Evolutionary conservation across 2,113 vertebrate genomes (phyloP).

Genomic region (Artemisiospiza belli): DNA sequence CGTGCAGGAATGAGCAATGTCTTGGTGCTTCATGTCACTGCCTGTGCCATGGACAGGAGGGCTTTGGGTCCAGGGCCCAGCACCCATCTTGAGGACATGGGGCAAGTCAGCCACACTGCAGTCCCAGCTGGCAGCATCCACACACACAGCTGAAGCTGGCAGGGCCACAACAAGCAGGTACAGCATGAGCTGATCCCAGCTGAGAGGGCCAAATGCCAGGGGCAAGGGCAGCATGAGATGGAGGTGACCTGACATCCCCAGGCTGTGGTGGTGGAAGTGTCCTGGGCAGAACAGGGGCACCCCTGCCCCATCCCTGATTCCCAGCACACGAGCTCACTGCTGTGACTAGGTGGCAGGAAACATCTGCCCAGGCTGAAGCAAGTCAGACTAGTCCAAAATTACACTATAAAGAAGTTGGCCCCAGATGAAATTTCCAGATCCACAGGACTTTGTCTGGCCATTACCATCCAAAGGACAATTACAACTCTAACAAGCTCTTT

Average conservation of each 20-base stretch:
- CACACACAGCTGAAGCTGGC: not conserved
- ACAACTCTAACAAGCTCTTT: not conserved
- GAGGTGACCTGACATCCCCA: not conserved
- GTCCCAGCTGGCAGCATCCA: not conserved
- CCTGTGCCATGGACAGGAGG: not conserved
- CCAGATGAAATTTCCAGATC: not conserved
- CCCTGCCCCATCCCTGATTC: not conserved
- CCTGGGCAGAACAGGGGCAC: not conserved
- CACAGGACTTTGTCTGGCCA: not conserved
- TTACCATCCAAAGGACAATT: not conserved
- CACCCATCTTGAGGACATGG: not conserved
- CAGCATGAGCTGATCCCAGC: not conserved
- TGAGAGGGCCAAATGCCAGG: not conserved
- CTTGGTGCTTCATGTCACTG: not conserved
- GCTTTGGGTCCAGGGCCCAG: not conserved
- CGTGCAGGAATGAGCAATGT: rapidly evolving
- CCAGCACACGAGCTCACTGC: not conserved
- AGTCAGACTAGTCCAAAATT: not conserved
- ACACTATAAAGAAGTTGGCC: not conserved
- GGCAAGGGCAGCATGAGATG: not conserved
- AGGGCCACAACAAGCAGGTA: not conserved
- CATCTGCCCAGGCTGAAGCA: not conserved
- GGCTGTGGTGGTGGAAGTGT: not conserved
- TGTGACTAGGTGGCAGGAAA: slow-evolving; percentile 4
- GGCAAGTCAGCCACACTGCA: not conserved